Evolutionary conservation across 2,797 vertebrate genomes (phyloP).

Genomic region (Acrossocheilus fasciatus): DNA sequence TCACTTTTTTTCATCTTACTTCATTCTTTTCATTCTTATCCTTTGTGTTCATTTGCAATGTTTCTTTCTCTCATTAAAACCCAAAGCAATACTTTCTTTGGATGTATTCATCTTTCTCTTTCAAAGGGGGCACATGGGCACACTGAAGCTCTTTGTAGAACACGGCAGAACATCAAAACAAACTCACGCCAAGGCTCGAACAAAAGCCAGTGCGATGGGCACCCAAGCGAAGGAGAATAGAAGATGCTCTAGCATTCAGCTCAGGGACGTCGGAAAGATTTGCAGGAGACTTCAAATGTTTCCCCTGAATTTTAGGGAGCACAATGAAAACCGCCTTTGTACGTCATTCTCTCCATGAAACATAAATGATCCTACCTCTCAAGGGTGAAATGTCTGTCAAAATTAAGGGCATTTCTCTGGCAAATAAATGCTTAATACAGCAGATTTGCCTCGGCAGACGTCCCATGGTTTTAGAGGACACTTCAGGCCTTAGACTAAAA

Average conservation of each 20-base stretch:
- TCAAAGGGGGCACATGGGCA: background rate
- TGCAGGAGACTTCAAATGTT: conserved; percentile 7
- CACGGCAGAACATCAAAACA: conserved; percentile 38
- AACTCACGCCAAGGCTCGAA: background rate
- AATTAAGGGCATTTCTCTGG: conserved; percentile 69
- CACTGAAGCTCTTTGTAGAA: conserved; percentile 25
- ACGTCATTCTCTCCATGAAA: conserved; percentile 27
- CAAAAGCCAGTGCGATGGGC: conserved; percentile 12
- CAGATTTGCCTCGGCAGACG: background rate
- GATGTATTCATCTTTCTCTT: conserved; percentile 4
- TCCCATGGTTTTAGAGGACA: background rate
- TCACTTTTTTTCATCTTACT: background rate
- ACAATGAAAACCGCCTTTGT: background rate
- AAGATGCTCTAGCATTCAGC: background rate
- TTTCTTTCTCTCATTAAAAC: conserved; percentile 20
- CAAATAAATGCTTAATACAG: conserved; percentile 61
- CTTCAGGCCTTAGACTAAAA: conserved; percentile 19
- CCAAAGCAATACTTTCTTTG: background rate
- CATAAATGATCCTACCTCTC: conserved; percentile 39
- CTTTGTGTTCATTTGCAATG: background rate
- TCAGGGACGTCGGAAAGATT: background rate
- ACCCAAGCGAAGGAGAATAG: background rate
- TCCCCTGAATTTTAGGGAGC: background rate
- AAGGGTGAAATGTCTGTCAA: conserved; percentile 55
- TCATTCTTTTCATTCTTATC: background rate